These are phyloP conservation scores for Crocodylus rhombifer DNA, from an alignment of 2,797 vertebrate genomes.

Conservation along the genomic window DNA sequence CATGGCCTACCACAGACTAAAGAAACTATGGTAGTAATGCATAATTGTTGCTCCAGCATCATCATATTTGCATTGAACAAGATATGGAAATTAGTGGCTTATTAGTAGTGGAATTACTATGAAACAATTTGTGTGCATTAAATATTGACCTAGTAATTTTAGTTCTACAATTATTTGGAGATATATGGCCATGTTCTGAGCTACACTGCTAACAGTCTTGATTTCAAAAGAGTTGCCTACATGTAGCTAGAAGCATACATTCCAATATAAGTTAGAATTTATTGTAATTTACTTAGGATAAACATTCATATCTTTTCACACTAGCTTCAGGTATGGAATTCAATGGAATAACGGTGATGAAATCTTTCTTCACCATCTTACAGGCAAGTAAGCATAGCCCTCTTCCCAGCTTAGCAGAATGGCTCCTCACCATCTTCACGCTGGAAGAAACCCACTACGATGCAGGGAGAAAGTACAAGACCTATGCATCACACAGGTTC, in stretches of 20 bases:
- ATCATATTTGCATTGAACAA: neutral
- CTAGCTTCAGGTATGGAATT: neutral
- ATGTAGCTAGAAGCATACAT: neutral
- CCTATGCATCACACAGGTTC: too few relatives aligned
- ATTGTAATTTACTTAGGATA: neutral
- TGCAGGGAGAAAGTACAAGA: neutral
- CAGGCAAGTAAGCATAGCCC: neutral
- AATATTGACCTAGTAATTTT: neutral
- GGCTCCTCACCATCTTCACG: neutral
- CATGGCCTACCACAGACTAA: slow-evolving; percentile 18
- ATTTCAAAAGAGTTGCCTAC: neutral
- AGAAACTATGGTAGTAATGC: neutral
- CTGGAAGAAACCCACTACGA: neutral
- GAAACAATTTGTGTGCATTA: slow-evolving; percentile 10
- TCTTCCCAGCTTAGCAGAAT: neutral
- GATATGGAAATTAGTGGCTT: neutral
- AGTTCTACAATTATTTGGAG: slow-evolving; percentile 5
- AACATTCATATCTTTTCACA: neutral
- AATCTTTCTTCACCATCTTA: neutral
- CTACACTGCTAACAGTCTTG: neutral
- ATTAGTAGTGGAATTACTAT: neutral
- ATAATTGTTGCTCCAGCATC: slow-evolving; percentile 20
- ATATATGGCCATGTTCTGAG: slow-evolving; percentile 1
- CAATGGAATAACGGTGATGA: neutral
- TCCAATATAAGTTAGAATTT: neutral